These are phyloP conservation scores for Balanococcus diminutus DNA, from an alignment of 2,888 invertebrate genomes.

Conservation along the genomic window DNA sequence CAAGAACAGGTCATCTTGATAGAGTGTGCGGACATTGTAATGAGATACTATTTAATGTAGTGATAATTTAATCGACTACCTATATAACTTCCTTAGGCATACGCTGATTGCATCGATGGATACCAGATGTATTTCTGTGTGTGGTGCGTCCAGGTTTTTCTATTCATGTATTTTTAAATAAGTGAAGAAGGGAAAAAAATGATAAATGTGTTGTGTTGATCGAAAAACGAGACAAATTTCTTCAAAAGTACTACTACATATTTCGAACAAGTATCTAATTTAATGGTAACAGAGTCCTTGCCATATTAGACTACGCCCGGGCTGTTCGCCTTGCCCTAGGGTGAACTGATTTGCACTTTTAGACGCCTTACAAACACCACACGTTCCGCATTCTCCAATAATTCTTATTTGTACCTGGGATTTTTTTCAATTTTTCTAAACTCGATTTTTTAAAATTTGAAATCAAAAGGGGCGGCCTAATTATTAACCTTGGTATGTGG, in stretches of 20 bases:
- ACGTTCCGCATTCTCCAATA: conserved; percentile 4
- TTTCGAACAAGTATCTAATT: background rate
- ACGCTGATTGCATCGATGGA: background rate
- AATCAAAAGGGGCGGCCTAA: conserved; percentile 1
- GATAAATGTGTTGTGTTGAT: background rate
- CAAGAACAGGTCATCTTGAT: conserved; percentile 38
- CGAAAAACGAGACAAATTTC: conserved; percentile 2
- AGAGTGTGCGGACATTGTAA: conserved; percentile 18
- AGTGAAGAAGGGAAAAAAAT: background rate
- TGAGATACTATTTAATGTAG: conserved; percentile 12
- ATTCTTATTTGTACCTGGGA: background rate
- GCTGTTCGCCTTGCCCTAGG: conserved; percentile 14
- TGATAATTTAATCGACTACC: conserved; percentile 33
- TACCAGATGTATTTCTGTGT: background rate
- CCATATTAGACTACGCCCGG: background rate
- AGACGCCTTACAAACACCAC: background rate
- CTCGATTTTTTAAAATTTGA: background rate
- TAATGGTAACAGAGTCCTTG: conserved; percentile 1
- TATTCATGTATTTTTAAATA: background rate
- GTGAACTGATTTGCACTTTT: conserved; percentile 14
- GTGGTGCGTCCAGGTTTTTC: background rate
- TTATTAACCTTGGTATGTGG: conserved; percentile 14
- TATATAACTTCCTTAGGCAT: background rate
- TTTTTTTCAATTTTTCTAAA: background rate
- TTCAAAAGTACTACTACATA: background rate